A percentile compares a stretch with the other conserved stretches of the same genome.
Conservation (phyloP, 2,888 invertebrate genomes). For the Chouioia cunea region DNA sequence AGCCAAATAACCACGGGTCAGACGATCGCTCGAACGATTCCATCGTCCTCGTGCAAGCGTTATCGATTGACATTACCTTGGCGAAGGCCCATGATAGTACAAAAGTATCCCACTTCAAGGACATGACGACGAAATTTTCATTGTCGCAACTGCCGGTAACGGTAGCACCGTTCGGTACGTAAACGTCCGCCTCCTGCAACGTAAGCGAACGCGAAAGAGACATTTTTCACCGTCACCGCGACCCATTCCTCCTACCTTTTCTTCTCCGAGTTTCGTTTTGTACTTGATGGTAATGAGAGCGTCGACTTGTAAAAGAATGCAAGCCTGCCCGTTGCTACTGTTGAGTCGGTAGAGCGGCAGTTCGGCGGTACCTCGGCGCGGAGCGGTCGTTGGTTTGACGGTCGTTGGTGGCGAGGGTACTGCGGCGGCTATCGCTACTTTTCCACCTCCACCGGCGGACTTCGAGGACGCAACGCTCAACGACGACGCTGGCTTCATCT, state of each 20-base stretch:
- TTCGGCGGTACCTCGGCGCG: constrained; percentile 67
- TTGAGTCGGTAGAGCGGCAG: constrained; percentile 76
- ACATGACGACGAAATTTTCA: constrained; percentile 80
- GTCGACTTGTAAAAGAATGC: constrained; percentile 83
- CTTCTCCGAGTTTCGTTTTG: constrained; percentile 77
- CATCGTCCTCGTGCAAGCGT: too few species aligned
- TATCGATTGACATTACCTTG: too few species aligned
- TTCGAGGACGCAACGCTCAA: not conserved
- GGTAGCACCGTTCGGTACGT: constrained; percentile 80
- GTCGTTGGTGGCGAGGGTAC: constrained; percentile 67
- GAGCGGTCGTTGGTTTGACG: constrained; percentile 58
- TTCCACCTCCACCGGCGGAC: constrained; percentile 1
- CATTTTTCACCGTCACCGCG: not conserved
- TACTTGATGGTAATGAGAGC: constrained; percentile 80
- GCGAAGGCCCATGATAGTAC: constrained; percentile 81
- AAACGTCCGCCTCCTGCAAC: constrained; percentile 79
- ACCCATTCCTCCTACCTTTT: constrained; percentile 59
- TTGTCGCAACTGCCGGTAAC: constrained; percentile 82
- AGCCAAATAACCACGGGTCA: constrained; percentile 15
- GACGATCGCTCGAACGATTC: not conserved
- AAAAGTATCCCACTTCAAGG: constrained; percentile 82
- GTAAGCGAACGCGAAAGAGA: constrained; percentile 11
- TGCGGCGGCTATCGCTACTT: not conserved
- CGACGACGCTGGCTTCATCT: constrained; percentile 20
- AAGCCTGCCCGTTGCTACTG: constrained; percentile 80